Percentiles rank a stretch among this genome's conserved stretches.
These are phyloP conservation scores for Pachypanchax playfairii DNA, from an alignment of 2,113 vertebrate species.

Conservation along the genomic window DNA sequence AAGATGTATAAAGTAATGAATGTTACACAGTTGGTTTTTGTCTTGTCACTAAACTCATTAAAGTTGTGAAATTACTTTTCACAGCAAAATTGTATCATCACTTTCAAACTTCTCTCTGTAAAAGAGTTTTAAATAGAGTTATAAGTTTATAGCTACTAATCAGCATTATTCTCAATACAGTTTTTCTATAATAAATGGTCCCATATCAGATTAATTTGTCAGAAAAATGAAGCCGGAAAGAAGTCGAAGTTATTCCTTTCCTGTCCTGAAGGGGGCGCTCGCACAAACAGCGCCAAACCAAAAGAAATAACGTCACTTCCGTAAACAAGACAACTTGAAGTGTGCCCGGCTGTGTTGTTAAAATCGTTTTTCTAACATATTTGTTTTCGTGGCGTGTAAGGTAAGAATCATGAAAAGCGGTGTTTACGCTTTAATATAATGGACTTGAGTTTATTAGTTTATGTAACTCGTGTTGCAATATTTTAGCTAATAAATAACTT, in stretches of 20 bases:
- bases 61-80: conserved; percentile 21
- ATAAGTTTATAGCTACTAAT: no score
- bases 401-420: conserved; percentile 13
- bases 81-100: conserved; percentile 20
- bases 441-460: not conserved
- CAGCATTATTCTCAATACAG: no score
- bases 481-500: not conserved
- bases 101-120: not conserved
- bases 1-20: no score
- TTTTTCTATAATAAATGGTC: no score
- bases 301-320: conserved; percentile 42
- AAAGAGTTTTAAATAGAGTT: not conserved
- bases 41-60: conserved; percentile 30
- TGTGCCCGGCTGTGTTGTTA: not conserved
- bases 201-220: no score
- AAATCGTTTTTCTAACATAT: not conserved
- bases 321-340: conserved; percentile 32
- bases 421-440: not conserved
- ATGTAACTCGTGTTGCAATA: not conserved
- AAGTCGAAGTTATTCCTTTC: not conserved
- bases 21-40: no score
- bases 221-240: no score
- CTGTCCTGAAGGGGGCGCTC: conserved; percentile 27
- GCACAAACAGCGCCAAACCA: no score
- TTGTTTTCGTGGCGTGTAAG: not conserved